These are phyloP conservation scores for Vesta saturnalis DNA, from an alignment of 2,888 invertebrate genomes.

Conservation along the genomic window DNA sequence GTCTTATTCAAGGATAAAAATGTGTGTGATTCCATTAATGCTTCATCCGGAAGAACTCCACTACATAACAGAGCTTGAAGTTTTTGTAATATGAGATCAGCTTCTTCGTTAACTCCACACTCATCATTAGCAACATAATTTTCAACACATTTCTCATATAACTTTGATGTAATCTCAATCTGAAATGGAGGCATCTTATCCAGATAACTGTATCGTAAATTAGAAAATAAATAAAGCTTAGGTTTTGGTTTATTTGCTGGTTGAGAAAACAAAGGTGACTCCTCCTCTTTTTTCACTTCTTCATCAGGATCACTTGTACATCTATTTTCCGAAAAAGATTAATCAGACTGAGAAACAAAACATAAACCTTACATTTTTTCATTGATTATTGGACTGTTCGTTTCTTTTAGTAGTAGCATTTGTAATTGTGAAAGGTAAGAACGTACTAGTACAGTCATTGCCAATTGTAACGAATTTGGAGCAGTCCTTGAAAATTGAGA, in stretches of 20 bases:
- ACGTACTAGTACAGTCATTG: conserved; percentile 69
- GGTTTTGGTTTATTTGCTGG: conserved; percentile 28
- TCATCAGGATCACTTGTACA: not conserved
- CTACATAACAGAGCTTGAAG: conserved; percentile 70
- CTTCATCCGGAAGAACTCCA: conserved; percentile 65
- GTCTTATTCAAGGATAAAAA: conserved; percentile 68
- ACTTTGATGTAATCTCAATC: conserved; percentile 56
- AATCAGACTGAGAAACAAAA: no score
- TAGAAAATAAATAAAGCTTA: conserved; percentile 61
- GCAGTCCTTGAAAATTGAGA: conserved; percentile 20
- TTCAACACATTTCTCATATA: conserved; percentile 48
- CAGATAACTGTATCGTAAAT: conserved; percentile 62
- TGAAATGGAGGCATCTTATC: conserved; percentile 65
- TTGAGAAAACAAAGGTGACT: conserved; percentile 9
- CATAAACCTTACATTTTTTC: conserved; percentile 26
- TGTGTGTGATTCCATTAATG: conserved; percentile 69
- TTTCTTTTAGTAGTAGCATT: conserved; percentile 56
- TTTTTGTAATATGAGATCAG: conserved; percentile 56
- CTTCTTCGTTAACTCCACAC: conserved; percentile 44
- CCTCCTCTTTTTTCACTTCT: not conserved
- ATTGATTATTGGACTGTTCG: conserved; percentile 13
- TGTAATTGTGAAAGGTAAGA: conserved; percentile 66
- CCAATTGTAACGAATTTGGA: conserved; percentile 61
- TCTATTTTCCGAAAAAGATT: no score
- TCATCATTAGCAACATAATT: conserved; percentile 27